Conservation (phyloP, 2,797 vertebrate genomes). For the Micropoecilia bifurca region DNA sequence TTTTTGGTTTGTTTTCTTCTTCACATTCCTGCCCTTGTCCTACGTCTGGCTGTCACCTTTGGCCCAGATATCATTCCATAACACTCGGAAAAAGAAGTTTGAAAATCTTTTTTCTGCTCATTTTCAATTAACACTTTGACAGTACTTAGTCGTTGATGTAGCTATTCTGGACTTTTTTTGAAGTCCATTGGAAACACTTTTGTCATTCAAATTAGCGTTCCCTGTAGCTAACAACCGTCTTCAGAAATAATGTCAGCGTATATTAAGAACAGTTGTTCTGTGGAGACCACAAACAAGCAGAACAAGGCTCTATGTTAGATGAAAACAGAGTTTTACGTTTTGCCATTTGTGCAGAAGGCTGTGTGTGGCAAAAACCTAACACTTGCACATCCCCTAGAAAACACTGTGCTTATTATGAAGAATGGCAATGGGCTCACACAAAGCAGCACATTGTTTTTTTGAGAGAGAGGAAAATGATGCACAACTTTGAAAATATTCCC, state of each 20-base stretch:
- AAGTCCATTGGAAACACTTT: not conserved
- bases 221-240: not conserved
- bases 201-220: not conserved
- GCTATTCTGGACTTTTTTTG: not conserved
- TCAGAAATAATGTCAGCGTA: not conserved
- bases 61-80: not conserved
- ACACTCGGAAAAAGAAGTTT: not conserved
- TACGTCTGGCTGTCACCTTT: not conserved
- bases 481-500: not conserved
- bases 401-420: not conserved
- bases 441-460: no score
- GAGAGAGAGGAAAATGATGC: not conserved
- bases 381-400: not conserved
- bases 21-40: slow-evolving; percentile 9
- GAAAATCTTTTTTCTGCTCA: not conserved
- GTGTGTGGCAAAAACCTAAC: not conserved
- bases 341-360: not conserved
- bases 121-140: not conserved
- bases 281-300: not conserved
- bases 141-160: not conserved
- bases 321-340: not conserved
- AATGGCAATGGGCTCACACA: not conserved
- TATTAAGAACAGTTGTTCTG: not conserved
- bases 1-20: not conserved
- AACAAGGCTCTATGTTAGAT: not conserved